Percentiles rank a stretch among this genome's conserved stretches.
Conservation (phyloP, 1,140 invertebrate genomes). For the Batillaria attramentaria region DNA sequence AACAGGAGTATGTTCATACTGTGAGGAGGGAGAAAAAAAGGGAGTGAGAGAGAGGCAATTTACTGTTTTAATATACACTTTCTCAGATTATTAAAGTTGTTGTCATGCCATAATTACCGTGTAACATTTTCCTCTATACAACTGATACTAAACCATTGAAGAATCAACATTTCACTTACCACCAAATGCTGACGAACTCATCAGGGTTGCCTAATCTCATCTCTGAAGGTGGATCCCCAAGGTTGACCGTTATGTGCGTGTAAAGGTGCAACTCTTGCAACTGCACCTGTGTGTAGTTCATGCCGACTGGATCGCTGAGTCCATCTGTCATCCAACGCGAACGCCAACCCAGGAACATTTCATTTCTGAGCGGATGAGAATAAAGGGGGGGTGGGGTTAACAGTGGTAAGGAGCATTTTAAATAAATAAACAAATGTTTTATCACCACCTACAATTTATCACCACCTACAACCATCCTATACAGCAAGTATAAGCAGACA, state of each 20-base stretch:
- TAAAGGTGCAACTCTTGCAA: constrained; percentile 64
- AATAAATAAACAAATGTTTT: too few species aligned
- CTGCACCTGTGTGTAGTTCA: constrained; percentile 71
- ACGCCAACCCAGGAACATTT: constrained; percentile 61
- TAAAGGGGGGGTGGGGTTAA: too few species aligned
- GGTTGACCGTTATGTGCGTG: constrained; percentile 73
- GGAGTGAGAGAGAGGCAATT: not conserved
- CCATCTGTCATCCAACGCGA: constrained; percentile 60
- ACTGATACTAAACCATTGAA: not conserved
- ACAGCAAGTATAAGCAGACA: too few species aligned
- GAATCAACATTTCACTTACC: constrained; percentile 38
- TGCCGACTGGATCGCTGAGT: constrained; percentile 69
- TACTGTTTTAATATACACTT: not conserved
- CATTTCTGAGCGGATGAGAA: too few species aligned
- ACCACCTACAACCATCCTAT: too few species aligned
- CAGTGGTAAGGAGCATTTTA: too few species aligned
- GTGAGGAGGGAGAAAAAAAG: too few species aligned
- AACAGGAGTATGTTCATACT: too few species aligned
- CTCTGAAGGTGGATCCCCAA: constrained; percentile 60
- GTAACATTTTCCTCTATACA: not conserved
- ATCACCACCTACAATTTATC: too few species aligned
- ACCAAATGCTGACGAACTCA: constrained; percentile 43
- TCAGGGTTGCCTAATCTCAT: constrained; percentile 38
- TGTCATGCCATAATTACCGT: not conserved
- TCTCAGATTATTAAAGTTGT: not conserved